phyloP scores from a whole-genome alignment of 2,888 invertebrate genomes.

The Lasioglossum marginatum region DNA sequence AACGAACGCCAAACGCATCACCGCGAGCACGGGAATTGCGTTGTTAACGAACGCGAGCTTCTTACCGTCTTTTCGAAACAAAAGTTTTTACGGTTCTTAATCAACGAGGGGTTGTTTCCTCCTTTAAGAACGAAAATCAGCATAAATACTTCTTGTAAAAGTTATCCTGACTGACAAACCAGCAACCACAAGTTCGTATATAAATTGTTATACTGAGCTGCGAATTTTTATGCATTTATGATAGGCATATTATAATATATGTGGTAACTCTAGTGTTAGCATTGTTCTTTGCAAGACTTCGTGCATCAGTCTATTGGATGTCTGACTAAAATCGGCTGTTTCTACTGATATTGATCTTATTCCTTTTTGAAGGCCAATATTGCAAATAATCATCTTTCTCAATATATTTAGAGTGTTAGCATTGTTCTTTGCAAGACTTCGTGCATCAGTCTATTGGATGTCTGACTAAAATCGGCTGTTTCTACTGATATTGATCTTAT shows the following conservation, averaged over 20 bases:
- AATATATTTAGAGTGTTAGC: no score
- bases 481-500: not conserved
- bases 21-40: slow-evolving; percentile 20
- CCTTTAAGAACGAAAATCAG: not conserved
- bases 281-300: not conserved
- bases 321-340: not conserved
- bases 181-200: not conserved
- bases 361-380: not conserved
- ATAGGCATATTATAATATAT: not conserved
- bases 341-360: not conserved
- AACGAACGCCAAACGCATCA: slow-evolving; percentile 24
- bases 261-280: not conserved
- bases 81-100: not conserved
- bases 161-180: not conserved
- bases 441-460: not conserved
- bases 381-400: no score
- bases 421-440: not conserved
- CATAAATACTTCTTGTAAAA: not conserved
- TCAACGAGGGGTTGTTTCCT: not conserved
- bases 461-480: not conserved
- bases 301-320: not conserved
- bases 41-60: slow-evolving; percentile 5
- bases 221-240: not conserved
- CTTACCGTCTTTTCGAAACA: not conserved
- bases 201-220: not conserved